Conservation (phyloP, 92 coral and sea anemone genomes). For the Anthopleura xanthogrammica region DNA sequence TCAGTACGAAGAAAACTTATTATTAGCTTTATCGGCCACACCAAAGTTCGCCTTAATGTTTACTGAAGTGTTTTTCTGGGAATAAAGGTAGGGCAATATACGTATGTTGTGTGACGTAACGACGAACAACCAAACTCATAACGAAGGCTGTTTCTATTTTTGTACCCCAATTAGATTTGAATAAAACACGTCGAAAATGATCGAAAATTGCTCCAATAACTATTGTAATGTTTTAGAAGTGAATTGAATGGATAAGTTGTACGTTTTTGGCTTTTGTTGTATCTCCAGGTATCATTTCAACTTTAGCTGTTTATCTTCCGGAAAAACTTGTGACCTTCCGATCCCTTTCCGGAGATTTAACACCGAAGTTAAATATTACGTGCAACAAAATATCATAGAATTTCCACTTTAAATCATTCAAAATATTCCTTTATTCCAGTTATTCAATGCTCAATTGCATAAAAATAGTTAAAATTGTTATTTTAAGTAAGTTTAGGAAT, state of each 20-base stretch:
- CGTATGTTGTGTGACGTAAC: conserved; percentile 3
- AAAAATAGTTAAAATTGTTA: neutral
- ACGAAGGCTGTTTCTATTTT: neutral
- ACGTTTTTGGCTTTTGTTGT: neutral
- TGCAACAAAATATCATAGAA: neutral
- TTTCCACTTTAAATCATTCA: neutral
- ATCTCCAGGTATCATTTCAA: neutral
- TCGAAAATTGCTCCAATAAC: neutral
- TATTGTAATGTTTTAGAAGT: neutral
- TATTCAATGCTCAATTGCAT: neutral
- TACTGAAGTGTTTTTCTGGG: neutral
- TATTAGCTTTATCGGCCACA: neutral
- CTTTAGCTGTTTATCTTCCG: neutral
- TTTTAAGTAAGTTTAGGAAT: neutral
- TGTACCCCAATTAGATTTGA: neutral
- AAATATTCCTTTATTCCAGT: neutral
- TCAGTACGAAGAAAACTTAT: neutral
- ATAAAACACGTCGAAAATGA: neutral
- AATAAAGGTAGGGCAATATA: neutral
- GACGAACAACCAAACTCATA: neutral
- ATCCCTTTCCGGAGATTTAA: neutral
- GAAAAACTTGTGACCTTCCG: neutral
- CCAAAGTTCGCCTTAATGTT: neutral
- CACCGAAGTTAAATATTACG: neutral
- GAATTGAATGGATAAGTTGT: neutral